Conservation (phyloP, 2,888 invertebrate genomes). For the Tiliacea citrago region DNA sequence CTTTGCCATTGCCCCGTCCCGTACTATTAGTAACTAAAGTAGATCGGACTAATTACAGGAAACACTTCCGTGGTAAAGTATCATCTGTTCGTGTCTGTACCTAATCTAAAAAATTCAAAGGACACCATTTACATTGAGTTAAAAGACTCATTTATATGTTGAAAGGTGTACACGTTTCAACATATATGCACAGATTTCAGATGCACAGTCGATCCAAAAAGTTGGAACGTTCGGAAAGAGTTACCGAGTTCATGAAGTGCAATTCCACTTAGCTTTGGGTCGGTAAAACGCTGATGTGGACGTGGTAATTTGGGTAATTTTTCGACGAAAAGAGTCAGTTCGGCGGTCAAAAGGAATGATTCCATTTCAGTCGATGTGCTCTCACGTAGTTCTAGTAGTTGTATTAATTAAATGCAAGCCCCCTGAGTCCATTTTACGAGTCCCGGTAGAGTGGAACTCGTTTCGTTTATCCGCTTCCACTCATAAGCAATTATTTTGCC, state of each 20-base stretch:
- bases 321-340: constrained; percentile 79
- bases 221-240: constrained; percentile 59
- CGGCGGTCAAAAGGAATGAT: constrained; percentile 85
- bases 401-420: constrained; percentile 90
- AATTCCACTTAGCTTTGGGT: constrained; percentile 69
- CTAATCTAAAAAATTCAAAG: constrained; percentile 44
- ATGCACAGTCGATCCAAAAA: constrained; percentile 45
- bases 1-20: constrained; percentile 68
- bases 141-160: constrained; percentile 25
- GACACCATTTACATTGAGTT: constrained; percentile 48
- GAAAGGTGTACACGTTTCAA: constrained; percentile 39
- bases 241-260: constrained; percentile 68
- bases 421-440: constrained; percentile 88
- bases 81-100: constrained; percentile 54
- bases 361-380: constrained; percentile 83
- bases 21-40: constrained; percentile 77
- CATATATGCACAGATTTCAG: too few relatives aligned
- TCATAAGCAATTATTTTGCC: constrained; percentile 90
- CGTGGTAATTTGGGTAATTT: constrained; percentile 79
- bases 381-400: constrained; percentile 85
- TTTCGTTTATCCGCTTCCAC: constrained; percentile 89
- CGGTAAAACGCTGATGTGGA: constrained; percentile 73
- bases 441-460: constrained; percentile 85
- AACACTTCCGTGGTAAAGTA: constrained; percentile 65
- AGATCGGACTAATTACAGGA: constrained; percentile 71